A percentile compares a stretch with the other conserved stretches of the same genome.
Evolutionary conservation across 64 coral and sea anemone species (phyloP).

Genomic region (Montipora sp.): DNA sequence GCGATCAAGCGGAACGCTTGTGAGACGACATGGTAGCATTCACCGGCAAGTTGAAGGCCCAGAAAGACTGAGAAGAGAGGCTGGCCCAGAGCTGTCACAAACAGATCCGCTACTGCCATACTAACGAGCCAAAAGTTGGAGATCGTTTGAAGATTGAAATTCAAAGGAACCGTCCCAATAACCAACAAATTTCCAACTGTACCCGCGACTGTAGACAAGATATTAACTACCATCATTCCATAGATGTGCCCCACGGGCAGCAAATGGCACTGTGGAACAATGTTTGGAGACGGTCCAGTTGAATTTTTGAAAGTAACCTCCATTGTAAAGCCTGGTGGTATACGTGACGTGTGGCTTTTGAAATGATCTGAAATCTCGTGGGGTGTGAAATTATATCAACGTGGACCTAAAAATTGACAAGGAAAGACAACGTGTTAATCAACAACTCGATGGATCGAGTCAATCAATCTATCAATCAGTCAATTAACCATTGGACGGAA

Average conservation of each 20-base stretch:
- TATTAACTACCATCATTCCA: conserved; percentile 23
- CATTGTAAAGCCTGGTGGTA: background rate
- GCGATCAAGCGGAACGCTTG: conserved; percentile 78
- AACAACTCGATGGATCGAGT: background rate
- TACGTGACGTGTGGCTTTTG: background rate
- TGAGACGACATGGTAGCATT: conserved; percentile 50
- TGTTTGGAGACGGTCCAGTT: background rate
- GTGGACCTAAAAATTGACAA: background rate
- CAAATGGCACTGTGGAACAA: background rate
- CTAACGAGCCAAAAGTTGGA: conserved; percentile 84
- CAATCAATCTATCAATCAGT: background rate
- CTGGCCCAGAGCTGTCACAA: conserved; percentile 76
- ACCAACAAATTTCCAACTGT: conserved; percentile 86
- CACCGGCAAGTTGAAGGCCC: conserved; percentile 28
- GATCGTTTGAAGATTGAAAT: conserved; percentile 72
- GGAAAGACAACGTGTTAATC: background rate
- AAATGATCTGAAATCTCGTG: background rate
- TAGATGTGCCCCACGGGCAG: conserved; percentile 34
- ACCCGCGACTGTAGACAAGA: conserved; percentile 63
- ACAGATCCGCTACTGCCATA: conserved; percentile 81
- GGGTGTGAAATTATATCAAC: background rate
- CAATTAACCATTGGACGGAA: background rate
- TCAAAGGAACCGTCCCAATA: conserved; percentile 77
- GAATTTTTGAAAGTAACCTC: background rate
- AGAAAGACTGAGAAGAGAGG: conserved; percentile 72